Evolutionary conservation across 2,113 vertebrate genomes (phyloP).

Genomic region (Embiotoca jacksoni): DNA sequence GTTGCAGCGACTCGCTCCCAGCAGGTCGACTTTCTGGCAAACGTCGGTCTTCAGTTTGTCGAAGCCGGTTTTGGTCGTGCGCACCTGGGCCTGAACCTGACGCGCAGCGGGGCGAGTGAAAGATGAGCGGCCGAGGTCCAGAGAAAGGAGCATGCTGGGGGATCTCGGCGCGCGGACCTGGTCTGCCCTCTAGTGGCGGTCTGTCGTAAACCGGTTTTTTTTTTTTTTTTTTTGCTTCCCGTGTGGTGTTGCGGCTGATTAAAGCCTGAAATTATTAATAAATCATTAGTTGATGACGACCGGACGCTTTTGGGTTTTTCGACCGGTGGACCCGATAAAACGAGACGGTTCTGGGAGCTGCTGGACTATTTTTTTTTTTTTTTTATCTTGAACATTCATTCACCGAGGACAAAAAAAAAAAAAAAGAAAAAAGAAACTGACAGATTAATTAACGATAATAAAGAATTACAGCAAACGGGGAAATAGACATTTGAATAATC

Average conservation of each 20-base stretch:
- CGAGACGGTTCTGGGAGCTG: too few relatives aligned
- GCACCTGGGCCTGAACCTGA: slow-evolving; percentile 97
- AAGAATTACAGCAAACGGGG: not conserved
- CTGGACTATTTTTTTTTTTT: not conserved
- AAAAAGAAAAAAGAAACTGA: not conserved
- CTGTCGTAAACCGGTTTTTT: not conserved
- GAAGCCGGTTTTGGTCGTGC: slow-evolving; percentile 92
- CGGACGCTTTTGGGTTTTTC: too few relatives aligned
- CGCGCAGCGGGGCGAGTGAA: too few relatives aligned
- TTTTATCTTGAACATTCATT: slow-evolving; percentile 4
- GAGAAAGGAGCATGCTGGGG: too few relatives aligned
- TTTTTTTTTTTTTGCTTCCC: not conserved
- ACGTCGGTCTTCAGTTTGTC: slow-evolving; percentile 98
- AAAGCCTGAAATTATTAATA: too few relatives aligned
- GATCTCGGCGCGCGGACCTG: not conserved
- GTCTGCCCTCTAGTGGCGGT: slow-evolving; percentile 63
- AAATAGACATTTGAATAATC: not conserved
- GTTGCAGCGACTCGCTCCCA: slow-evolving; percentile 98
- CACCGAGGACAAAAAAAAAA: not conserved
- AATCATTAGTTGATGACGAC: too few relatives aligned
- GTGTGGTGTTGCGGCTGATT: not conserved
- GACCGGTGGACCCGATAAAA: too few relatives aligned
- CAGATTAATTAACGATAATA: slow-evolving; percentile 23
- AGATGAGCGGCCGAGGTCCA: too few relatives aligned
- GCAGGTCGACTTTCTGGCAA: slow-evolving; percentile 97